Base-by-base conservation (phyloP, 2,888 invertebrate species). In the Allolobophora icterica region DNA sequence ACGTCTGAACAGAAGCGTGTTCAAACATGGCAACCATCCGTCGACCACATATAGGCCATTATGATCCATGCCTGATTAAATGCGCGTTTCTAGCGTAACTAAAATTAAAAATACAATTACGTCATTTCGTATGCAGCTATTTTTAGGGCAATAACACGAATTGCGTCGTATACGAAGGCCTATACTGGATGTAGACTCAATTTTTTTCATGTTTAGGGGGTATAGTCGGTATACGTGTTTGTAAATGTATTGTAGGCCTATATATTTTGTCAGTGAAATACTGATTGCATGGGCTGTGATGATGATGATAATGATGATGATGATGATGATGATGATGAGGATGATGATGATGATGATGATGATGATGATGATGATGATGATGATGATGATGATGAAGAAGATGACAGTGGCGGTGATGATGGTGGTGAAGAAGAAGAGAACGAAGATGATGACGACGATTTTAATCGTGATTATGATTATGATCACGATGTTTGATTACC, bases 1-100 rank as follows among this genome's bases (percentile, higher is more conserved):
- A 71, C 71, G 71, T 71, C 71, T 71, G 71, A 71, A 71, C 71
- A 71, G 71, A n/a, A 71, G n/a, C 71, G n/a, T 71, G 71, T 71
- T 71, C n/a, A 71, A n/a, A 71, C 71, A 71, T 71, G 71, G n/a
- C 71, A 17, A n/a, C 71, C 30, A 71, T n/a, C 0, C 4, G 3
- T 2, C 42, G 15, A 11, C 3, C 24, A 21, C 8, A 52, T 24
- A 24, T 1, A 17, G 52, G 24, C 52, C 21, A 52, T n/a, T 71
- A 71, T n/a, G 71, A 71, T 71, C n/a, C 71, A 71, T 71, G 71
- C 71, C 71, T 30, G 71, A 71, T 71, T 71, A 71, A 71, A 71
- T 71, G 71, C 71, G 71, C 71, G n/a, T 71, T n/a, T 71, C 30
- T 71, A 71, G 30, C 30, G 71, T n/a, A 71, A n/a, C 71, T 71